Percentiles rank a stretch among this genome's conserved stretches.
These are phyloP conservation scores for Nyctalus aviator DNA, from an alignment of 2,797 vertebrate genomes.

Conservation along the genomic window DNA sequence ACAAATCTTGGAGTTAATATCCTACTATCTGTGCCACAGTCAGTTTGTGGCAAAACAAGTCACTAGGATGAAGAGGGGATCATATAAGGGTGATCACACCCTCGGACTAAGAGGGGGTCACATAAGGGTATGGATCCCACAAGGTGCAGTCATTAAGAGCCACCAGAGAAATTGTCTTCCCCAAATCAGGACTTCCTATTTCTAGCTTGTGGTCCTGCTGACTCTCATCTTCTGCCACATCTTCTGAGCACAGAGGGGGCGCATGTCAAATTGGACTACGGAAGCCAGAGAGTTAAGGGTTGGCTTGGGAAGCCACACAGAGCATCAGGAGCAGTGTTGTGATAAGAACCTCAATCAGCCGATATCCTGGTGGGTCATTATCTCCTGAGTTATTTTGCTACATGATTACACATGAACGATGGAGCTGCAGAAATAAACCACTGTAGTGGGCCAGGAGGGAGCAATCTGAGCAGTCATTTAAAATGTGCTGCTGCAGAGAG, in stretches of 20 bases:
- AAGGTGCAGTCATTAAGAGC: background rate
- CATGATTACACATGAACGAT: slow-evolving; percentile 74
- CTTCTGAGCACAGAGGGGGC: background rate
- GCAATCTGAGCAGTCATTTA: slow-evolving; percentile 76
- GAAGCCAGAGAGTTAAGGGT: background rate
- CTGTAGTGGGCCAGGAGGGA: slow-evolving; percentile 58
- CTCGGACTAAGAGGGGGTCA: background rate
- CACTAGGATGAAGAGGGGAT: background rate
- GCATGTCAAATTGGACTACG: slow-evolving; percentile 7
- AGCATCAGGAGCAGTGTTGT: background rate
- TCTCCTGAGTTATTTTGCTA: slow-evolving; percentile 77
- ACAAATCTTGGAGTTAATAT: background rate
- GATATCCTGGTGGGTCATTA: slow-evolving; percentile 69
- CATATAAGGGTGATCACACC: background rate
- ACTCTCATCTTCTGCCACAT: background rate
- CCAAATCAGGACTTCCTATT: background rate
- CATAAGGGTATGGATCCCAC: background rate
- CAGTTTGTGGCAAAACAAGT: background rate
- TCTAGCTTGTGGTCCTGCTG: background rate
- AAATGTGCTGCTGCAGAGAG: slow-evolving; percentile 65
- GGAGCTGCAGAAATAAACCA: slow-evolving; percentile 77
- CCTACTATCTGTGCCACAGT: background rate
- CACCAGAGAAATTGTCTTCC: background rate
- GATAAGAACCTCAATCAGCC: slow-evolving; percentile 52
- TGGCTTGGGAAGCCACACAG: background rate